phyloP scores from a whole-genome alignment of 2,113 vertebrate genomes.

The Taurulus bubalis region DNA sequence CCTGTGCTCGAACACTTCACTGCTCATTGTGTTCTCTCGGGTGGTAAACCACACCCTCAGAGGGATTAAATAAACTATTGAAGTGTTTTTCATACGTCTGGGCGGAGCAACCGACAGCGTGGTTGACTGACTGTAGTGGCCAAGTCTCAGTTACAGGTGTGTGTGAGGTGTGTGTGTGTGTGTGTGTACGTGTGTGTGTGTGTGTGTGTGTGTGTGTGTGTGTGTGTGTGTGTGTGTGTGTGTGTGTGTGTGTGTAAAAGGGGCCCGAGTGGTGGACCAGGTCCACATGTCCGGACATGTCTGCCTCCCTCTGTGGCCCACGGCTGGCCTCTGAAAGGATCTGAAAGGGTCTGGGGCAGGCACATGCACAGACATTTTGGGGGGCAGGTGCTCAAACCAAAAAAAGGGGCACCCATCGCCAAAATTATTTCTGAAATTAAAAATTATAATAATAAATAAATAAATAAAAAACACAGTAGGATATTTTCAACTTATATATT shows the following conservation, averaged over 20 bases:
- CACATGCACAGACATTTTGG: too few relatives aligned
- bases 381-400: too few relatives aligned
- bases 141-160: constrained; percentile 13
- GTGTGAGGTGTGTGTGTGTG: too few relatives aligned
- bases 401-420: too few relatives aligned
- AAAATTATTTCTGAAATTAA: too few relatives aligned
- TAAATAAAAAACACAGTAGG: too few relatives aligned
- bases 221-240: constrained; percentile 29
- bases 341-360: too few relatives aligned
- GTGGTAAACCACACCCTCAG: constrained; percentile 47
- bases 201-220: constrained; percentile 29
- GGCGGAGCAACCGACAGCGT: not conserved
- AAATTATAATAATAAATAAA: too few relatives aligned
- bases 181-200: constrained; percentile 20
- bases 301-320: constrained; percentile 17
- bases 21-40: constrained; percentile 50
- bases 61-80: constrained; percentile 25
- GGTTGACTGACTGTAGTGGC: not conserved
- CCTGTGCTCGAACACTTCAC: constrained; percentile 44
- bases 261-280: constrained; percentile 2
- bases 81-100: not conserved
- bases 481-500: too few relatives aligned
- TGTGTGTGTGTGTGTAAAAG: constrained; percentile 9
- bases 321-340: constrained; percentile 40
- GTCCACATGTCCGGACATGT: constrained; percentile 56